These are phyloP conservation scores for Orthosia gothica DNA, from an alignment of 2,888 invertebrate genomes.

Conservation along the genomic window DNA sequence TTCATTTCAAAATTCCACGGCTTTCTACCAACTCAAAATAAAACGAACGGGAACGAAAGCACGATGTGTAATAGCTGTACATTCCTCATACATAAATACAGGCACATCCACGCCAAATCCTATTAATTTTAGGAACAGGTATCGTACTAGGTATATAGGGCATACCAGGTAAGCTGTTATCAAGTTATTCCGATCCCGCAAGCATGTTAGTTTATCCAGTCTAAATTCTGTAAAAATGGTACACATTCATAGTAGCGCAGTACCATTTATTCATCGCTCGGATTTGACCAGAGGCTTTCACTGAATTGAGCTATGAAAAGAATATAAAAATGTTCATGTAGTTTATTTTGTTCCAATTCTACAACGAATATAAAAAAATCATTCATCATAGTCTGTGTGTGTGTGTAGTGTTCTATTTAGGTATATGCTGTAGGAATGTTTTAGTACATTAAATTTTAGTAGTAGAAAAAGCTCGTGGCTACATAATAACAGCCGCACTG, in stretches of 20 bases:
- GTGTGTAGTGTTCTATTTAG: constrained; percentile 7
- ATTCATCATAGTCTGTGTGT: constrained; percentile 18
- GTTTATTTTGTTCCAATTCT: constrained; percentile 24
- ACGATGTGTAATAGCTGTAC: constrained; percentile 45
- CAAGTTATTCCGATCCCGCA: constrained; percentile 28
- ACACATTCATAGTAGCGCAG: neutral
- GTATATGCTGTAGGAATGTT: neutral
- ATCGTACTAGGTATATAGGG: constrained; percentile 6
- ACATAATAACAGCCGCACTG: too few relatives aligned
- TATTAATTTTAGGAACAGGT: constrained; percentile 44
- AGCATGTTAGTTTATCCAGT: constrained; percentile 28
- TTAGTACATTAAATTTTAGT: constrained; percentile 27
- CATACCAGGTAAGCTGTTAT: constrained; percentile 14
- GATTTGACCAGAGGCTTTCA: constrained; percentile 44
- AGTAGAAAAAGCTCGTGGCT: too few relatives aligned
- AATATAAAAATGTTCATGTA: constrained; percentile 32
- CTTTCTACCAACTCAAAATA: constrained; percentile 48
- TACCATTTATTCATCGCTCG: constrained; percentile 43
- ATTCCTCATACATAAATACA: constrained; percentile 27
- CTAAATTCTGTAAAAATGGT: constrained; percentile 26
- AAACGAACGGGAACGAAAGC: constrained; percentile 45
- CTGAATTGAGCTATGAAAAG: constrained; percentile 31
- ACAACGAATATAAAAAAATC: constrained; percentile 29
- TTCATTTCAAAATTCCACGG: constrained; percentile 63
- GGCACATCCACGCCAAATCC: constrained; percentile 16